Conservation (phyloP, 2,888 invertebrate genomes). For the Ectemnius lituratus region DNA sequence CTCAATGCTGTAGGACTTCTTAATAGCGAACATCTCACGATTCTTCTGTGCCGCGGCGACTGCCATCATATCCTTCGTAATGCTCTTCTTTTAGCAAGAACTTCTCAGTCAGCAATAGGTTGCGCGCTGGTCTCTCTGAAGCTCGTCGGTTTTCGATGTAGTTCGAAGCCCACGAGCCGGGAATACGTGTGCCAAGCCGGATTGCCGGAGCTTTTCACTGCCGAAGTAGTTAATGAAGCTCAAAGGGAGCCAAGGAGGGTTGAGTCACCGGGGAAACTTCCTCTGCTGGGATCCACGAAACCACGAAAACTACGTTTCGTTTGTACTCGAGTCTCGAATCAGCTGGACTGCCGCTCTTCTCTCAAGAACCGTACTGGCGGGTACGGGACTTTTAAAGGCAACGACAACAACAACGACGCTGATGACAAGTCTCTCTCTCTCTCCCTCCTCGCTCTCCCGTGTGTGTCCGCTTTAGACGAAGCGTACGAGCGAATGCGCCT, state of each 20-base stretch:
- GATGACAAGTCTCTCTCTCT: slow-evolving; percentile 25
- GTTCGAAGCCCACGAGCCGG: background rate
- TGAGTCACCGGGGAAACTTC: slow-evolving; percentile 3
- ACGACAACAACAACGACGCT: slow-evolving; percentile 37
- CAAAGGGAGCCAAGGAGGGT: too few relatives aligned
- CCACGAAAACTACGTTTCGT: background rate
- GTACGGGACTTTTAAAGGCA: slow-evolving; percentile 16
- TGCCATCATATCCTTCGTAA: slow-evolving; percentile 83
- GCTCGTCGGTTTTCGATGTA: background rate
- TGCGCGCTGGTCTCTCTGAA: background rate
- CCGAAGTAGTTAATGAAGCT: background rate
- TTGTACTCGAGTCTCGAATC: background rate
- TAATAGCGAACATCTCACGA: slow-evolving; percentile 97
- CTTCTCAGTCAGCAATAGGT: slow-evolving; percentile 24
- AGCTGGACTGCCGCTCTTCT: background rate
- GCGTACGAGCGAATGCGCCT: slow-evolving; percentile 78
- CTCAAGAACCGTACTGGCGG: background rate
- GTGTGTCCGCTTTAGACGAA: slow-evolving; percentile 73
- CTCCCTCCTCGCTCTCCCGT: slow-evolving; percentile 48
- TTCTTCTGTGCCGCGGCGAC: slow-evolving; percentile 96
- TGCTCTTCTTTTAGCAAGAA: slow-evolving; percentile 41
- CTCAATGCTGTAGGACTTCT: slow-evolving; percentile 98
- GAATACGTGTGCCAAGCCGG: background rate
- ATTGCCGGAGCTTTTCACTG: slow-evolving; percentile 28
- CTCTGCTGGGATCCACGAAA: background rate